phyloP scores from a whole-genome alignment of 2,797 vertebrate species.

The Sebastes melanostomus region DNA sequence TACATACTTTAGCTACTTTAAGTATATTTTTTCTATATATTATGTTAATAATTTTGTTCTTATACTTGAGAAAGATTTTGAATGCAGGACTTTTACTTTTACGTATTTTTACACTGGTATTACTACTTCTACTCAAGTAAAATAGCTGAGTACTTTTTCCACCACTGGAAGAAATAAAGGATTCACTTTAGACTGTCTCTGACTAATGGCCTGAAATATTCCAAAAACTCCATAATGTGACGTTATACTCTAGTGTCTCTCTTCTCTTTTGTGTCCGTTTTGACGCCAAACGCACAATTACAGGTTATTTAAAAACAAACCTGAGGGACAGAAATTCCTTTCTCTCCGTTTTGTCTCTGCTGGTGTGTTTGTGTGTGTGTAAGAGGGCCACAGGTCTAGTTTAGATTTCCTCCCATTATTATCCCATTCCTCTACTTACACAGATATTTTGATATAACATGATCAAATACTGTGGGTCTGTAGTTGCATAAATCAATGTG shows the following conservation, averaged over 20 bases:
- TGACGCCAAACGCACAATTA: background rate
- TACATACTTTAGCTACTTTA: too few species aligned
- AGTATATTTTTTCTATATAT: rapidly evolving
- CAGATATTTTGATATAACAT: background rate
- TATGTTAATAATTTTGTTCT: too few species aligned
- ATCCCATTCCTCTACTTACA: background rate
- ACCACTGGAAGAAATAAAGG: background rate
- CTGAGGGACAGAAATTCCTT: background rate
- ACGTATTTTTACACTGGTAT: background rate
- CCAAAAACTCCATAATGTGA: background rate
- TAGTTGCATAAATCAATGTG: background rate
- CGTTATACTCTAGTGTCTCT: background rate
- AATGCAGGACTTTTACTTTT: background rate
- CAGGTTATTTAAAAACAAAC: background rate
- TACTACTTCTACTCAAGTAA: background rate
- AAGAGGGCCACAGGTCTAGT: background rate
- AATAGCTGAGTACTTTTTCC: background rate
- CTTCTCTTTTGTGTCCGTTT: background rate
- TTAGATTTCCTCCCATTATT: background rate
- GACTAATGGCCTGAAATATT: background rate
- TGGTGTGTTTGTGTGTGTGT: background rate
- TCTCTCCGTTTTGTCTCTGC: background rate
- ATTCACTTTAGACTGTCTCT: background rate
- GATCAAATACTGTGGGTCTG: background rate
- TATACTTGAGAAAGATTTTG: background rate